Conservation (phyloP, 2,888 invertebrate genomes). For the Drosophila sordidula region DNA sequence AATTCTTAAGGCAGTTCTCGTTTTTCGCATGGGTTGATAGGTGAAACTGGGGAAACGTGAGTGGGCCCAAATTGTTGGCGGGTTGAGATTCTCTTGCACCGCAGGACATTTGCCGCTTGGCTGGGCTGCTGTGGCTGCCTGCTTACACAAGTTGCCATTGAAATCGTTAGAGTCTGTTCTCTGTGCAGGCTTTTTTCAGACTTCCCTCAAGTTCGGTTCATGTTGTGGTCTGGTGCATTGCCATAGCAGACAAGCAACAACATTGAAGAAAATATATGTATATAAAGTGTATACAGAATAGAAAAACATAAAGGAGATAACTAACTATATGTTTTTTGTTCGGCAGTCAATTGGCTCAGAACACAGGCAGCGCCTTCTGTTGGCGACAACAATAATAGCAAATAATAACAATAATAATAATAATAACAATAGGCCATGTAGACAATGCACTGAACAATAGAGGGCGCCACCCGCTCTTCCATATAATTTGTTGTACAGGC, state of each 20-base stretch:
- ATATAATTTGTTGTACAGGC: slow-evolving; percentile 43
- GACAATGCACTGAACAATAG: slow-evolving; percentile 23
- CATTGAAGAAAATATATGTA: neutral
- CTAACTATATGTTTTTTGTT: neutral
- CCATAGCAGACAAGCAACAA: neutral
- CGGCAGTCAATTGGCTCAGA: slow-evolving; percentile 15
- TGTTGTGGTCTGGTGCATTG: slow-evolving; percentile 32
- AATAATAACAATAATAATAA: slow-evolving; percentile 4
- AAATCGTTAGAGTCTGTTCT: slow-evolving; percentile 11
- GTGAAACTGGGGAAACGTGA: neutral
- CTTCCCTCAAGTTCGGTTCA: slow-evolving; percentile 22
- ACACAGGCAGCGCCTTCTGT: slow-evolving; percentile 4
- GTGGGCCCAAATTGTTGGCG: neutral
- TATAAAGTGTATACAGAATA: no score
- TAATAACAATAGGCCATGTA: slow-evolving; percentile 15
- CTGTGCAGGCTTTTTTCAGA: no score
- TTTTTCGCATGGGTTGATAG: no score
- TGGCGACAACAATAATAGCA: slow-evolving; percentile 8
- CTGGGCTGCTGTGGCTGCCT: slow-evolving; percentile 28
- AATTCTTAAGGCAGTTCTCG: slow-evolving; percentile 9
- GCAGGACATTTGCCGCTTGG: slow-evolving; percentile 65
- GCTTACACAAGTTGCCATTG: slow-evolving; percentile 60
- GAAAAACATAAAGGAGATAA: no score
- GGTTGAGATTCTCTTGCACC: slow-evolving; percentile 25
- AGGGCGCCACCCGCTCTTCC: slow-evolving; percentile 29